phyloP scores from a whole-genome alignment of 2,797 vertebrate genomes.

The Hippopotamyrus pictus region DNA sequence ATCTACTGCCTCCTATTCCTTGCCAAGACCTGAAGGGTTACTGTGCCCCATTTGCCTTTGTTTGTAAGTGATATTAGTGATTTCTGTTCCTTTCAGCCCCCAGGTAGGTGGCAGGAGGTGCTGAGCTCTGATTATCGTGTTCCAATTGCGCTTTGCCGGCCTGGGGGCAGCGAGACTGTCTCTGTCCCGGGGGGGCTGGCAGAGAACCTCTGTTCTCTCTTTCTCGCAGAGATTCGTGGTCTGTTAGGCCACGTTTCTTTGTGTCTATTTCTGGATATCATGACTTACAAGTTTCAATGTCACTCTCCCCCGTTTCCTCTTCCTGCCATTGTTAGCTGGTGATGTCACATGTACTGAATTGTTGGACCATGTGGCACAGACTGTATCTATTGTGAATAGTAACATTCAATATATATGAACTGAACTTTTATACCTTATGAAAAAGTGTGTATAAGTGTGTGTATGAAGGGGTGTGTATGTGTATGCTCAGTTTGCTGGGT shows the following conservation, averaged over 20 bases:
- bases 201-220: slow-evolving; percentile 17
- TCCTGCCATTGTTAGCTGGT: slow-evolving; percentile 4
- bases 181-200: slow-evolving; percentile 22
- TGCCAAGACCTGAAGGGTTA: background rate
- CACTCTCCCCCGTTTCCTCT: background rate
- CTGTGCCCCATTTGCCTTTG: background rate
- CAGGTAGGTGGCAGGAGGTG: slow-evolving; percentile 15
- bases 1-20: background rate
- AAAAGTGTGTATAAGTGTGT: background rate
- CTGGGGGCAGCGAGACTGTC: slow-evolving; percentile 20
- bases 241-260: background rate
- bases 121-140: slow-evolving; percentile 21
- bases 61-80: background rate
- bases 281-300: background rate
- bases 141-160: slow-evolving; percentile 18
- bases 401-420: background rate
- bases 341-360: slow-evolving; percentile 4
- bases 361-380: background rate
- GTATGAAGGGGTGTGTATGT: background rate
- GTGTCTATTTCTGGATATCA: background rate
- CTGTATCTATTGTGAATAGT: background rate
- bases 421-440: background rate
- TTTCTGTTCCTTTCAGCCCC: background rate
- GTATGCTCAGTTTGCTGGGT: background rate
- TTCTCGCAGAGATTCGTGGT: slow-evolving; percentile 20